Base-by-base conservation (phyloP, 2,113 vertebrate genomes). In the Heterotis niloticus region DNA sequence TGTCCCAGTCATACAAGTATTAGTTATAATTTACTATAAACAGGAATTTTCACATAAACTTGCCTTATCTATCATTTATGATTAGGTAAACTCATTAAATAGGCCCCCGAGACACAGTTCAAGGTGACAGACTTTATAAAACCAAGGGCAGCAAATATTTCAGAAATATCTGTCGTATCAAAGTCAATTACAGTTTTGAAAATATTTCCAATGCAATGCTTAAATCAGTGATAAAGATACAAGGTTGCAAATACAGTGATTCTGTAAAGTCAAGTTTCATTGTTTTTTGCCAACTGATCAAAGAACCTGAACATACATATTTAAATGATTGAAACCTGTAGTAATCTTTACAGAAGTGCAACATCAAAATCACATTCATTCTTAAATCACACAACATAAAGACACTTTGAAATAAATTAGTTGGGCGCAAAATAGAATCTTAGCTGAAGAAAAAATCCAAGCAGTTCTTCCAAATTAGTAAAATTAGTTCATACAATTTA, bases 361-460 rank as follows among this genome's bases (percentile, higher is more conserved):
- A 67, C 52, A 68, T 16, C 73, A 52, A 51, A 64, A 12, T 26
- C n/a, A n/a, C 26, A 56, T 56, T 70, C 29, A n/a, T 66, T 64
- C 28, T 23, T 29, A 74, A 24, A 0, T 54, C 28, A 24, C 16
- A 66, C 5, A 23, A 1, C 44, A 75, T 77, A 26, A 66, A 16
- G 16, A 44, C 34, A 51, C 24, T 24, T 28, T 78, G 16, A 44
- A 28, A 52, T 54, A 23, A 72, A 16, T 52, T 44, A 44, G 44
- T 54, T 44, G 44, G 64, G 23, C 44, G 66, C n/a, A 56, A 64
- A 66, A 29, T 26, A 62, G 16, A 10, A 26, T 20, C 28, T 75
- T 72, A 62, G 67, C 64, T 72, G 51, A 68, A 78, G 20, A 76
- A 26, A 60, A 28, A 65, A 81, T 59, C 3, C 34, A 62, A 60